Evolutionary conservation across 2,888 invertebrate species (phyloP).

Genomic region (Pteria penguin): DNA sequence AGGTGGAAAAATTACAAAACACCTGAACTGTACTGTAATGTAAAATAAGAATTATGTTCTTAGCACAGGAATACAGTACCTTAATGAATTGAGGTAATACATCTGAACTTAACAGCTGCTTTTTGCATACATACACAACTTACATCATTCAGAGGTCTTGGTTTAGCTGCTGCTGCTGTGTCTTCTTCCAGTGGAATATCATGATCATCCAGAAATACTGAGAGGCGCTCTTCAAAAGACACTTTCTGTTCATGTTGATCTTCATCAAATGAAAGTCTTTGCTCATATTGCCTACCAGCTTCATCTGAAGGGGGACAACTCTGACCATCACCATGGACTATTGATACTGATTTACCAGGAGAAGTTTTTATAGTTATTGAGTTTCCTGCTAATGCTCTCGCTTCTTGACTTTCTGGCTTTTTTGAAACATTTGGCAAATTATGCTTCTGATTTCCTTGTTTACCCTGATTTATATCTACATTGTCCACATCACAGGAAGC

Average conservation of each 20-base stretch:
- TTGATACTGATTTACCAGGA: not conserved
- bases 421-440: too few relatives aligned
- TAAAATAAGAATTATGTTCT: too few relatives aligned
- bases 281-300: too few relatives aligned
- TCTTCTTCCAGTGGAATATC: slow-evolving; percentile 51
- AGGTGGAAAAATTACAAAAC: too few relatives aligned
- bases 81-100: too few relatives aligned
- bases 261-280: not conserved
- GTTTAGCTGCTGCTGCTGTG: slow-evolving; percentile 40
- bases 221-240: slow-evolving; percentile 61
- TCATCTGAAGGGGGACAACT: not conserved
- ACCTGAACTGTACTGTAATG: too few relatives aligned
- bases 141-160: slow-evolving; percentile 13
- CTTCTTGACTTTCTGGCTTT: not conserved
- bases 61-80: too few relatives aligned
- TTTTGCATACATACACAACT: too few relatives aligned
- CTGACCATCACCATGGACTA: not conserved
- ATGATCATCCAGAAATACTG: slow-evolving; percentile 62
- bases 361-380: not conserved
- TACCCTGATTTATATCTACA: not conserved
- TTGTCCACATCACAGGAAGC: not conserved
- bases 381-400: not conserved
- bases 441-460: not conserved
- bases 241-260: slow-evolving; percentile 12
- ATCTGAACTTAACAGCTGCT: too few relatives aligned